Conservation (phyloP, 2,888 invertebrate species). For the Acanthosepion pharaonis region DNA sequence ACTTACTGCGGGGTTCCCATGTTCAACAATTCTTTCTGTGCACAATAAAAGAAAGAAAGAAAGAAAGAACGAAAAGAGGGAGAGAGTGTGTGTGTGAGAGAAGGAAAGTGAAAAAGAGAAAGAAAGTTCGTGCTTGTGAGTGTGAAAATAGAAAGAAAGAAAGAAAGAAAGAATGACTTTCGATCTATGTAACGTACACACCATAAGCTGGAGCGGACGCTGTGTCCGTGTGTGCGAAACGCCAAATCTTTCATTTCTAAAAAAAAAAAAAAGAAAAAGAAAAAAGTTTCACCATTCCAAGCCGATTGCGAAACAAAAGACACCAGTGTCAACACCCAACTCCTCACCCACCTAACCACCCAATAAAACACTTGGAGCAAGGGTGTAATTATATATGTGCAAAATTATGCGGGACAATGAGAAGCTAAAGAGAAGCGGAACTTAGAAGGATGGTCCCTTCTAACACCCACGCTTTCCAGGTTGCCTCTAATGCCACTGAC, state of each 20-base stretch:
- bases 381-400: not conserved
- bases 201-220: not conserved
- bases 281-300: not conserved
- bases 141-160: not conserved
- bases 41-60: not conserved
- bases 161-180: not conserved
- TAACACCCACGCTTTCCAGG: not conserved
- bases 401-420: not conserved
- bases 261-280: not conserved
- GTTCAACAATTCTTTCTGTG: not conserved
- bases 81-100: too few species aligned
- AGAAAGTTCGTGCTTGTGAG: not conserved
- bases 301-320: not conserved
- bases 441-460: not conserved
- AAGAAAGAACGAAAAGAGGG: too few species aligned
- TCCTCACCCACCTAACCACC: not conserved
- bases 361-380: not conserved
- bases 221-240: not conserved
- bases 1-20: not conserved
- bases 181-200: not conserved
- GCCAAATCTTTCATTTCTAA: not conserved
- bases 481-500: not conserved
- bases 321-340: not conserved
- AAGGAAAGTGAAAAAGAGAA: not conserved
- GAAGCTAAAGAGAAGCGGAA: not conserved